Percentiles rank a stretch among this genome's conserved stretches.
Conservation (phyloP, 2,113 vertebrate genomes). For the Dissostichus mawsoni region DNA sequence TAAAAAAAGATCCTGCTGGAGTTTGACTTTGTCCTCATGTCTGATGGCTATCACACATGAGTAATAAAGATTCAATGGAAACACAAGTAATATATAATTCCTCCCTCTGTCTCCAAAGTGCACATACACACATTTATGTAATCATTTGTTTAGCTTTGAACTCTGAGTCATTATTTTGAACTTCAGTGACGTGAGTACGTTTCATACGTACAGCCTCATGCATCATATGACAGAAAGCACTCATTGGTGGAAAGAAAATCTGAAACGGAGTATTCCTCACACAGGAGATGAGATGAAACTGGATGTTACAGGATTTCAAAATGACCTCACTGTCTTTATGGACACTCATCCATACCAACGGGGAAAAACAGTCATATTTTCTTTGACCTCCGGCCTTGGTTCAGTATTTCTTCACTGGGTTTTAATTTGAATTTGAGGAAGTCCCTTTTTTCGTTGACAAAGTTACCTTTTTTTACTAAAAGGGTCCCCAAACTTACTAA, state of each 20-base stretch:
- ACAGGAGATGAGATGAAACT: constrained; percentile 1
- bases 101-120: constrained; percentile 25
- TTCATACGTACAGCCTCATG: constrained; percentile 4
- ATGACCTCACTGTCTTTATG: background rate
- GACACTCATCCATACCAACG: background rate
- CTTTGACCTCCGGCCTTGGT: background rate
- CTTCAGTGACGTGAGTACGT: background rate
- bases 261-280: background rate
- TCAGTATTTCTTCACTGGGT: background rate
- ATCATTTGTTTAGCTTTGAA: background rate
- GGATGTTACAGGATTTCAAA: constrained; percentile 23
- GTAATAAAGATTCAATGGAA: constrained; percentile 35
- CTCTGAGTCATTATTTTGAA: background rate
- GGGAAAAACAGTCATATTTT: background rate
- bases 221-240: background rate
- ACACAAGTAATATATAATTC: background rate
- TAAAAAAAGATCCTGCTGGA: constrained; percentile 53
- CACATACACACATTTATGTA: background rate
- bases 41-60: constrained; percentile 16
- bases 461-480: background rate
- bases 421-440: background rate
- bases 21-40: constrained; percentile 34
- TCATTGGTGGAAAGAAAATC: constrained; percentile 1
- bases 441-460: background rate
- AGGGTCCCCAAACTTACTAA: background rate